A percentile compares a stretch with the other conserved stretches of the same genome.
Evolutionary conservation across 1,140 invertebrate species (phyloP).

Genomic region (Nasonia longicornis): DNA sequence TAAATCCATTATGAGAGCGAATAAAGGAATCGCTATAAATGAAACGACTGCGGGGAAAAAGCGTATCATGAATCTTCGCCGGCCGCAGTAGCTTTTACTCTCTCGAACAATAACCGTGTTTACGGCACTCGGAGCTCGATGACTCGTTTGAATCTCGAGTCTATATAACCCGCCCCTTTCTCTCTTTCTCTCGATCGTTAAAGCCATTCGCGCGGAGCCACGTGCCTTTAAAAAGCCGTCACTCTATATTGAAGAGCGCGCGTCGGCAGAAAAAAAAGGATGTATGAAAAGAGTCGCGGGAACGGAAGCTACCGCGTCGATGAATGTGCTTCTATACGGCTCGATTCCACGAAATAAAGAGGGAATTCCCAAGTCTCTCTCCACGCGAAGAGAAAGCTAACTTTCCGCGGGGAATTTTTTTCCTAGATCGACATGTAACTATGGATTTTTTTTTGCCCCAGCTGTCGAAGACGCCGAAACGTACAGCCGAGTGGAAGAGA

Average conservation of each 20-base stretch:
- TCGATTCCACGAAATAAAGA: not conserved
- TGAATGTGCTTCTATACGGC: not conserved
- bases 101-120: not conserved
- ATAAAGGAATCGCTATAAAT: not conserved
- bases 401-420: too few species aligned
- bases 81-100: not conserved
- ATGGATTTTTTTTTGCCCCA: too few species aligned
- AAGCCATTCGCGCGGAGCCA: not conserved
- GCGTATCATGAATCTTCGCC: not conserved
- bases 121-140: not conserved
- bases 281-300: not conserved
- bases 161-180: not conserved
- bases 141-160: not conserved
- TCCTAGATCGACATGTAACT: too few species aligned
- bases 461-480: not conserved
- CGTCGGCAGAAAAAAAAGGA: not conserved
- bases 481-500: not conserved
- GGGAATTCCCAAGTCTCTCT: too few species aligned
- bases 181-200: not conserved
- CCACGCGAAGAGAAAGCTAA: too few species aligned
- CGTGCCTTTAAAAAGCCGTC: not conserved
- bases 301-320: not conserved
- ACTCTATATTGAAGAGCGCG: not conserved
- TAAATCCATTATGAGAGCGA: not conserved
- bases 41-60: not conserved